Evolutionary conservation across 2,888 invertebrate genomes (phyloP).

Genomic region (Tenthredo livida): DNA sequence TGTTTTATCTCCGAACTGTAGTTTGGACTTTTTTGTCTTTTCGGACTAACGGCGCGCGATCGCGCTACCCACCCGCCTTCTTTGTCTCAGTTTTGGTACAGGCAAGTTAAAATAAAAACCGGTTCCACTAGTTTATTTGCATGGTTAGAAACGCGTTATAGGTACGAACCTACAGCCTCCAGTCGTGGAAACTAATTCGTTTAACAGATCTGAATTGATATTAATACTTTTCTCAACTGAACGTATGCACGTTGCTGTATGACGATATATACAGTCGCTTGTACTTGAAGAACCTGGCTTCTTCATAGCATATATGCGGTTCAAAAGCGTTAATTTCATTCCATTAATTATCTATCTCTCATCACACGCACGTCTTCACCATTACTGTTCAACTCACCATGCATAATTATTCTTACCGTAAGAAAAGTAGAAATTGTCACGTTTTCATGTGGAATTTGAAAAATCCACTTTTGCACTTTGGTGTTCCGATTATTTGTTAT

Average conservation of each 20-base stretch:
- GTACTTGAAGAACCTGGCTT: background rate
- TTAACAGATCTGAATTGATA: constrained; percentile 33
- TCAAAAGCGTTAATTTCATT: background rate
- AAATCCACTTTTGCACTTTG: background rate
- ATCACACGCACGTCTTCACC: background rate
- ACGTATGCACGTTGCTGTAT: background rate
- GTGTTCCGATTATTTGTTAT: background rate
- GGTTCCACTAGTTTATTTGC: constrained; percentile 36
- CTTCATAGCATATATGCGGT: background rate
- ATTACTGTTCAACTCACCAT: background rate
- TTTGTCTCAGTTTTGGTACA: constrained; percentile 3
- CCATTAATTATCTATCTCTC: background rate
- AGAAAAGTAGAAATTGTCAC: background rate
- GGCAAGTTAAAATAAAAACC: constrained; percentile 25
- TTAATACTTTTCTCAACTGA: constrained; percentile 12
- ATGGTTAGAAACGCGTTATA: background rate
- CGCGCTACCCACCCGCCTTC: background rate
- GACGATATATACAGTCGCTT: background rate
- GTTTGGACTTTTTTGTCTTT: background rate
- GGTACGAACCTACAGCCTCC: background rate
- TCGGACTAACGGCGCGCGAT: background rate
- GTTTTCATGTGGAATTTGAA: background rate
- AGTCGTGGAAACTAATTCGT: constrained; percentile 27
- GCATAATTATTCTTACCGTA: background rate
- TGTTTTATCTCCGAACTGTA: background rate